A percentile compares a stretch with the other conserved stretches of the same genome.
Evolutionary conservation across 2,113 vertebrate genomes (phyloP).

Genomic region (Casuarius casuarius): DNA sequence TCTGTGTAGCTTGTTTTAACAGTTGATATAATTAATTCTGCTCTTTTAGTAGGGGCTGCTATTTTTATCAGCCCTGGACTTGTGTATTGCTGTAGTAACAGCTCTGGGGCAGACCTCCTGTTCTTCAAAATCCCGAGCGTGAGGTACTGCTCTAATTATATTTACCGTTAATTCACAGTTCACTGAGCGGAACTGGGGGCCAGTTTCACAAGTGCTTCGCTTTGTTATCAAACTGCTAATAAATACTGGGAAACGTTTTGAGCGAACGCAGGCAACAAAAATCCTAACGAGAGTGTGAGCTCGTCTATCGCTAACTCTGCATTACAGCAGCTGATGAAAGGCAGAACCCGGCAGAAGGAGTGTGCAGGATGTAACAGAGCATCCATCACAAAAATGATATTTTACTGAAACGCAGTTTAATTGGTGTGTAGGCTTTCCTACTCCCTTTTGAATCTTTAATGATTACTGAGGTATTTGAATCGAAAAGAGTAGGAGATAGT

Average conservation of each 20-base stretch:
- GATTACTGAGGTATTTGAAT: neutral
- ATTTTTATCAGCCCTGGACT: slow-evolving; percentile 82
- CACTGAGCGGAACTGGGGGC: slow-evolving; percentile 18
- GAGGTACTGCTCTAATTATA: slow-evolving; percentile 60
- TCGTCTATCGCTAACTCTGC: neutral
- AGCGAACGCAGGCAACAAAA: neutral
- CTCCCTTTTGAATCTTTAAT: neutral
- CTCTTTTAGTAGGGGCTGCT: slow-evolving; percentile 56
- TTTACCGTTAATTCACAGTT: slow-evolving; percentile 65
- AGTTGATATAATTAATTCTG: slow-evolving; percentile 60
- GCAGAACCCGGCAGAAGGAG: neutral
- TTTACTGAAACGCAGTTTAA: neutral
- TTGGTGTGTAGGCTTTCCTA: slow-evolving; percentile 13
- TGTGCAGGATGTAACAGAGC: neutral
- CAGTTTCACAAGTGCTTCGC: slow-evolving; percentile 20
- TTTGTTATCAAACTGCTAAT: slow-evolving; percentile 36
- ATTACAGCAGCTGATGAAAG: neutral
- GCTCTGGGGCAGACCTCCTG: slow-evolving; percentile 76
- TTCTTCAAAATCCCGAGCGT: slow-evolving; percentile 47
- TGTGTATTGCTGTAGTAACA: slow-evolving; percentile 73
- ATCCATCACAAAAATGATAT: neutral
- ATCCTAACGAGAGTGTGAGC: neutral
- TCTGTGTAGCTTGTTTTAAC: slow-evolving; percentile 14
- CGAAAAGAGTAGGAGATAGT: neutral
- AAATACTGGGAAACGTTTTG: neutral